phyloP scores from a whole-genome alignment of 1,140 invertebrate species.

The Halyomorpha halys region DNA sequence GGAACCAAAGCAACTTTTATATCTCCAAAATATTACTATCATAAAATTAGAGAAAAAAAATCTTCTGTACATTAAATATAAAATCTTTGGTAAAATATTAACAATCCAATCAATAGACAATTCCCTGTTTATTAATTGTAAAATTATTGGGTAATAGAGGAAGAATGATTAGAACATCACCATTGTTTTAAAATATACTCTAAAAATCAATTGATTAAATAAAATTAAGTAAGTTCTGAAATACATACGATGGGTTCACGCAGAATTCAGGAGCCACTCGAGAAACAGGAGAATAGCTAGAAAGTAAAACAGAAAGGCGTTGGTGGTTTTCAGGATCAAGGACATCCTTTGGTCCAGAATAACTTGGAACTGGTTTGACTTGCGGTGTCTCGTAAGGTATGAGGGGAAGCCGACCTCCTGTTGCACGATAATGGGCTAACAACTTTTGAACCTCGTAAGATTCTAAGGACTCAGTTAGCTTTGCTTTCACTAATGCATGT shows the following conservation, averaged over 20 bases:
- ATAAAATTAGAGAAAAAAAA: too few relatives aligned
- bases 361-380: background rate
- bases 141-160: too few relatives aligned
- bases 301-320: slow-evolving; percentile 77
- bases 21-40: too few relatives aligned
- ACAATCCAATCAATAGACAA: too few relatives aligned
- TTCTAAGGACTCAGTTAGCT: slow-evolving; percentile 52
- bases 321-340: slow-evolving; percentile 82
- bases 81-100: too few relatives aligned
- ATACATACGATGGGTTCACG: slow-evolving; percentile 69
- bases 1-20: too few relatives aligned
- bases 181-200: too few relatives aligned
- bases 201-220: background rate
- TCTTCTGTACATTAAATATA: too few relatives aligned
- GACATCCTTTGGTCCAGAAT: slow-evolving; percentile 51
- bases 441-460: slow-evolving; percentile 53
- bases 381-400: background rate
- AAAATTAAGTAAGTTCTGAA: slow-evolving; percentile 12
- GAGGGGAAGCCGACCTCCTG: slow-evolving; percentile 56
- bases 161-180: too few relatives aligned
- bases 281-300: slow-evolving; percentile 75
- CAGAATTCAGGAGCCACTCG: slow-evolving; percentile 76
- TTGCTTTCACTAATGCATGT: slow-evolving; percentile 62
- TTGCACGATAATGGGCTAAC: slow-evolving; percentile 75
- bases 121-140: too few relatives aligned